Percentiles rank a stretch among this genome's conserved stretches.
phyloP scores from a whole-genome alignment of 53 echinoderm and acorn worm species.

The Patiria pectinifera region DNA sequence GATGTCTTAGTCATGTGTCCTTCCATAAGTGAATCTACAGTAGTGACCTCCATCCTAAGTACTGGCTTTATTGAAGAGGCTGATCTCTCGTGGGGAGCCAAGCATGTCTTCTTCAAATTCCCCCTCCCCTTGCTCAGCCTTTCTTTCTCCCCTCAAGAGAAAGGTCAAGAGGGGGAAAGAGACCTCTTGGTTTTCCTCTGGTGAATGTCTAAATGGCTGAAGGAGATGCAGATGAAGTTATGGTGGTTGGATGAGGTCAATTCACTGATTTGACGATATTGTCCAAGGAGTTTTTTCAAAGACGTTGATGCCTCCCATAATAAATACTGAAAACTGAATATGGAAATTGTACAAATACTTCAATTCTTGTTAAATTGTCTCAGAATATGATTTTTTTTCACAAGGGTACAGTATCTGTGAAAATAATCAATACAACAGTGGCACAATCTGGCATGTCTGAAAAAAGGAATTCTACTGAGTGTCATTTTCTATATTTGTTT shows the following conservation, averaged over 20 bases:
- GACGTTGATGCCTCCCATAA: not conserved
- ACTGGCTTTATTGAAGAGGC: not conserved
- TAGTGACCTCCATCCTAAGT: not conserved
- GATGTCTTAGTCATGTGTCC: not conserved
- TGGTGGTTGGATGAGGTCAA: conserved; percentile 22
- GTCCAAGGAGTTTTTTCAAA: not conserved
- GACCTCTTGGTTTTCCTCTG: conserved; percentile 13
- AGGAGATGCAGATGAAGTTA: conserved; percentile 29
- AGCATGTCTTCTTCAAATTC: not conserved
- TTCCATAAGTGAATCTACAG: not conserved
- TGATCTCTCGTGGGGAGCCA: not conserved
- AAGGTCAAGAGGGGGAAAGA: conserved; percentile 33
- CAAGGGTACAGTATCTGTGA: no score
- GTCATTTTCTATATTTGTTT: no score
- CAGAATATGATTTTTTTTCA: not conserved
- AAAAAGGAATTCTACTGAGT: no score
- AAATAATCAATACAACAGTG: no score
- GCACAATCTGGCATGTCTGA: no score
- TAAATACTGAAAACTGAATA: not conserved
- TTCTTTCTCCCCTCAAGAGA: not conserved
- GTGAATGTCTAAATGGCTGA: conserved; percentile 17
- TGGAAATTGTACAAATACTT: not conserved
- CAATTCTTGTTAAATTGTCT: not conserved
- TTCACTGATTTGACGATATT: not conserved
- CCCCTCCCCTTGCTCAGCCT: not conserved